Percentiles rank a stretch among this genome's conserved stretches.
Conservation (phyloP, 2,797 vertebrate genomes). For the Enteromius treurensis region DNA sequence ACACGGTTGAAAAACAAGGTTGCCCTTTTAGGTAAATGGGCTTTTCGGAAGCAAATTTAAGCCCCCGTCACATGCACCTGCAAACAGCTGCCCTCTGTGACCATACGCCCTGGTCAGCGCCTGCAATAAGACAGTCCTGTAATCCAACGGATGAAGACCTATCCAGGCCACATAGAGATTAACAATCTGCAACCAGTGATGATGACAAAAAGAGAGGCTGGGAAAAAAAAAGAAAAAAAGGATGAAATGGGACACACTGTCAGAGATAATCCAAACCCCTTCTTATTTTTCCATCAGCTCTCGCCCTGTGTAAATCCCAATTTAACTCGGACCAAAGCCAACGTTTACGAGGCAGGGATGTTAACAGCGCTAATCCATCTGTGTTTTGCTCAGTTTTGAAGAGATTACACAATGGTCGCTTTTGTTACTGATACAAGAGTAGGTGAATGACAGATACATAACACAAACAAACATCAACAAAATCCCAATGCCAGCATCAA, state of each 20-base stretch:
- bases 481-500: conserved; percentile 51
- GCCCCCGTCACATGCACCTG: conserved; percentile 66
- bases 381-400: conserved; percentile 81
- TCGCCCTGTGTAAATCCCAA: conserved; percentile 87
- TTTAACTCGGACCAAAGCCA: conserved; percentile 82
- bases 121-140: conserved; percentile 85
- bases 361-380: conserved; percentile 80
- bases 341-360: conserved; percentile 76
- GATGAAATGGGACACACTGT: conserved; percentile 85
- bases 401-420: conserved; percentile 78
- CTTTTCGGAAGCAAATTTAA: conserved; percentile 15
- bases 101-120: conserved; percentile 64
- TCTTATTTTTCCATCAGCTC: conserved; percentile 52
- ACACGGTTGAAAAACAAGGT: conserved; percentile 29
- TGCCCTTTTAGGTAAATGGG: conserved; percentile 24
- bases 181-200: conserved; percentile 85
- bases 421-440: conserved; percentile 73
- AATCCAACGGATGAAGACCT: conserved; percentile 89
- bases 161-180: conserved; percentile 97
- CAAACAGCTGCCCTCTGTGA: conserved; percentile 64
- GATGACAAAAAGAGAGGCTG: conserved; percentile 49
- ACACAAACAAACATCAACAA: conserved; percentile 55
- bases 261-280: conserved; percentile 83
- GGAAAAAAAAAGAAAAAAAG: conserved; percentile 50
- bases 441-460: conserved; percentile 64